Percentiles rank a stretch among this genome's conserved stretches.
These are phyloP conservation scores for Promerops cafer DNA, from an alignment of 2,113 vertebrate species.

Conservation along the genomic window DNA sequence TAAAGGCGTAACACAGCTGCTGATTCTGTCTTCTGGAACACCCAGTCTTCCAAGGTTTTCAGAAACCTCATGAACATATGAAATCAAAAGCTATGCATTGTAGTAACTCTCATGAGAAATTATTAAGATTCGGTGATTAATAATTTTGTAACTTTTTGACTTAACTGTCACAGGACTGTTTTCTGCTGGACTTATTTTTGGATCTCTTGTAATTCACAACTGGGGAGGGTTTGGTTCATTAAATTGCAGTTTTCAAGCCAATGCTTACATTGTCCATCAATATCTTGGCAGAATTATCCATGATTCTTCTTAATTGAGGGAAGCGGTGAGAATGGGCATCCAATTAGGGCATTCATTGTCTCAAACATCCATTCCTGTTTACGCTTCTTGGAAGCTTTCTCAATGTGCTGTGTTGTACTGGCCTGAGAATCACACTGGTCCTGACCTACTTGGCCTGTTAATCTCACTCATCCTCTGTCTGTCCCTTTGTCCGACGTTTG, in stretches of 20 bases:
- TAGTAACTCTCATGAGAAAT: neutral
- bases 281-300: conserved; percentile 60
- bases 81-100: neutral
- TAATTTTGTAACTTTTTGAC: conserved; percentile 23
- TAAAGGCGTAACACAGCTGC: neutral
- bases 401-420: conserved; percentile 61
- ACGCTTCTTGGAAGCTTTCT: conserved; percentile 60
- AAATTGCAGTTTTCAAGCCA: conserved; percentile 56
- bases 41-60: neutral
- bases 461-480: conserved; percentile 38
- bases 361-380: conserved; percentile 60
- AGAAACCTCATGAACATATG: neutral
- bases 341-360: conserved; percentile 64
- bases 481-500: conserved; percentile 33
- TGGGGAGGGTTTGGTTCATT: conserved; percentile 31
- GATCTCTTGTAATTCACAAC: neutral
- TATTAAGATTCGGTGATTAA: neutral
- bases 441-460: conserved; percentile 59
- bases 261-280: conserved; percentile 59
- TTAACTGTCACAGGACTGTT: neutral
- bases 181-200: conserved; percentile 31
- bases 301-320: conserved; percentile 55
- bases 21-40: neutral
- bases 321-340: conserved; percentile 56
- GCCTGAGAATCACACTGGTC: conserved; percentile 57